Base-by-base conservation (phyloP, 37 sponge, comb jelly and placozoan species). In the Amphimedon queenslandica region DNA sequence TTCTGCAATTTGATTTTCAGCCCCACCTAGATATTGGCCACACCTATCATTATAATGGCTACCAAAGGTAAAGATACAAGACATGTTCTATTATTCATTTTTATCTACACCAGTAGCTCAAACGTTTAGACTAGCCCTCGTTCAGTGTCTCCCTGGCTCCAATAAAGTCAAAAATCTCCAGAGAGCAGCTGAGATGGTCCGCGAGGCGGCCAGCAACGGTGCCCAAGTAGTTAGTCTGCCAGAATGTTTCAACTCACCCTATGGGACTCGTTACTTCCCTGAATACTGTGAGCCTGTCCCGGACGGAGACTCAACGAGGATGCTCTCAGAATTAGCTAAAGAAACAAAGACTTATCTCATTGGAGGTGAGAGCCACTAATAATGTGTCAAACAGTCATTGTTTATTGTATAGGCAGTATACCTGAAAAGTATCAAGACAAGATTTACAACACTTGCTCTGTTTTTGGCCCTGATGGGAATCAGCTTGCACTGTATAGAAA, bases 181-280 rank as follows among this genome's bases (percentile, higher is more conserved):
- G 29, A 63, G 88, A 57, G 90, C 96, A 20, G 76, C 77, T 33
- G 55, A 83, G 43, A 57, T 84, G 57, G 78, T 95, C 51, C 73
- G 73, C 30, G 69, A 89, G 35, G 96, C 99, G 18, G 88, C 71
- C 1, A 31, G 67, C 1, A 67, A 75, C 39, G 99, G 99, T 39
- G 96, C 99, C 6, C 70, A 87, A 30, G 18, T 98, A 47, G 63
- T 98, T 16, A 67, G 84, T 25, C 72, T 98, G 27, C 99, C 99
- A 30, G 99, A 98, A 53, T 98, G 99, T 57, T 98, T 98, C 83
- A 94, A 98, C 65, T 86, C 72, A 61, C 99, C 99, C 0, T 98
- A 98, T 68, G 96, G 96, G 0, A 89, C 82, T 16, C 66, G 86
- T 42, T 87, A 90, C 57, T 98, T 98, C 72, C 71, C 82, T 27